These are phyloP conservation scores for Heliothis virescens DNA, from an alignment of 1,140 invertebrate genomes.

Conservation along the genomic window DNA sequence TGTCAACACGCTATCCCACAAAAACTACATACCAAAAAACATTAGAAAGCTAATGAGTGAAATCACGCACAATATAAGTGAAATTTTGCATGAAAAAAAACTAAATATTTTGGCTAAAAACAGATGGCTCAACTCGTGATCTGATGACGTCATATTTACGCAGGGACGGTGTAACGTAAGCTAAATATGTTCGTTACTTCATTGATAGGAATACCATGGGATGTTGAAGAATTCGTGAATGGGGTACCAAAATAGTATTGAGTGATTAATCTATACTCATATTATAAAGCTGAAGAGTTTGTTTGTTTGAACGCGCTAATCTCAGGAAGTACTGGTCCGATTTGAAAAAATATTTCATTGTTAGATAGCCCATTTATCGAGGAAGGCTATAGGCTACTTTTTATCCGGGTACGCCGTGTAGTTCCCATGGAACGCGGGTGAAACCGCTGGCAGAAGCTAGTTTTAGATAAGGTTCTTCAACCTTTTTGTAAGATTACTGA, in stretches of 20 bases:
- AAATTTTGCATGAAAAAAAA: background rate
- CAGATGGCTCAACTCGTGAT: slow-evolving; percentile 17
- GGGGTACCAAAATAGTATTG: background rate
- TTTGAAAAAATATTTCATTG: too few species aligned
- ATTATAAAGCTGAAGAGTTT: too few species aligned
- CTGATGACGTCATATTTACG: slow-evolving; percentile 4
- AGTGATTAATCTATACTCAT: background rate
- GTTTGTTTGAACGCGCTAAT: too few species aligned
- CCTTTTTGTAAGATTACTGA: background rate
- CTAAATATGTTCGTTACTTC: background rate
- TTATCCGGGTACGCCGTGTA: too few species aligned
- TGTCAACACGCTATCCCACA: background rate
- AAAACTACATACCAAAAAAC: background rate
- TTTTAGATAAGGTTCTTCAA: too few species aligned
- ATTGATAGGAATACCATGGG: background rate
- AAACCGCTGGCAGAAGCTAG: too few species aligned
- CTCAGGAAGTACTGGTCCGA: too few species aligned
- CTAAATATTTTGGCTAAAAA: slow-evolving; percentile 16
- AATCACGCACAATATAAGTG: background rate
- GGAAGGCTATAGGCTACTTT: too few species aligned
- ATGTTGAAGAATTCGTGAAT: background rate
- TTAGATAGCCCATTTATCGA: too few species aligned
- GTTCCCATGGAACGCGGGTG: too few species aligned
- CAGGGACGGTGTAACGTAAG: background rate
- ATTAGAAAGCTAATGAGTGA: background rate